A percentile compares a stretch with the other conserved stretches of the same genome.
Evolutionary conservation across 2,797 vertebrate species (phyloP).

Genomic region (Acrossocheilus wenchowensis): DNA sequence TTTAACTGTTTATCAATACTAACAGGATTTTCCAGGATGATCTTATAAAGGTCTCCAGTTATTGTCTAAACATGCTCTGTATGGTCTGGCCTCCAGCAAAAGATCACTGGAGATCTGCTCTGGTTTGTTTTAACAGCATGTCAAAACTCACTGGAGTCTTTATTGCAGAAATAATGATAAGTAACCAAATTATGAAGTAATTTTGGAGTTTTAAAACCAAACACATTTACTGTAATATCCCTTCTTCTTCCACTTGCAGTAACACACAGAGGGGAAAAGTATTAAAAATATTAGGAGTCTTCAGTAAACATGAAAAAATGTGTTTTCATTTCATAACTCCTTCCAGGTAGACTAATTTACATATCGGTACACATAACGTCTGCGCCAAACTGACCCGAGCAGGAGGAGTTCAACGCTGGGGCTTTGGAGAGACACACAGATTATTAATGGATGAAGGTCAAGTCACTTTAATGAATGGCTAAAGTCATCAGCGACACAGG

Average conservation of each 20-base stretch:
- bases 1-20: slow-evolving; percentile 6
- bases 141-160: background rate
- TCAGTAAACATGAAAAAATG: background rate
- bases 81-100: slow-evolving; percentile 16
- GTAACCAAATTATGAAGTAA: background rate
- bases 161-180: background rate
- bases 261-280: background rate
- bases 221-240: background rate
- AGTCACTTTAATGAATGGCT: slow-evolving; percentile 51
- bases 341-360: slow-evolving; percentile 35
- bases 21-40: background rate
- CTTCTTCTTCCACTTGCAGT: background rate
- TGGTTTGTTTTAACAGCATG: background rate
- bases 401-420: slow-evolving; percentile 28
- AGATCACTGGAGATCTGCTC: background rate
- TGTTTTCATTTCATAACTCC: slow-evolving; percentile 1
- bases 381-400: slow-evolving; percentile 22
- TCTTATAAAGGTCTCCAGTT: background rate
- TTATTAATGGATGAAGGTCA: slow-evolving; percentile 45
- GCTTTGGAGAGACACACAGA: slow-evolving; percentile 33
- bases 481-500: slow-evolving; percentile 35
- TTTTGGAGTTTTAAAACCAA: background rate
- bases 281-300: background rate
- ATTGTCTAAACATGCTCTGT: background rate
- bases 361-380: slow-evolving; percentile 28